Evolutionary conservation across 2,888 invertebrate genomes (phyloP).

Genomic region (Eristalis arbustorum): DNA sequence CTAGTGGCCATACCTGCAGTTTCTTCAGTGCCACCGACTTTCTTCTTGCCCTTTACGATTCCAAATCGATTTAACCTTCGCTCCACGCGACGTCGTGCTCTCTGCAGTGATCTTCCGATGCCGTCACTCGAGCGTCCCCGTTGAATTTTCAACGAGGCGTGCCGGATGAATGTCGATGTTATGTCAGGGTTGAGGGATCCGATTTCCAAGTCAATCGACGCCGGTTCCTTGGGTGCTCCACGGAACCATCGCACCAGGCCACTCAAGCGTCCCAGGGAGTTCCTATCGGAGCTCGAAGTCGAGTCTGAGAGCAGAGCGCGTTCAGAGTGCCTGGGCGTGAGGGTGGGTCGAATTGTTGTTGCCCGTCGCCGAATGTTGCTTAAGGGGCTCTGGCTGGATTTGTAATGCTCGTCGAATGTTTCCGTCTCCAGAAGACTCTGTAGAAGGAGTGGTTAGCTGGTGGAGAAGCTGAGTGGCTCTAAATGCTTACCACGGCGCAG

Average conservation of each 20-base stretch:
- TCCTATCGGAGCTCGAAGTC: conserved; percentile 80
- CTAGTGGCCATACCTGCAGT: conserved; percentile 84
- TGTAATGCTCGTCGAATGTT: conserved; percentile 86
- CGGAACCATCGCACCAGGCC: conserved; percentile 87
- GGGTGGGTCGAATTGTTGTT: conserved; percentile 81
- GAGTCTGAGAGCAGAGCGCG: conserved; percentile 84
- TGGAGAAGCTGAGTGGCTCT: not conserved
- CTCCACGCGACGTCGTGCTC: conserved; percentile 93
- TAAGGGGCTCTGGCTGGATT: conserved; percentile 89
- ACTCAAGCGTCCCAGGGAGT: conserved; percentile 83
- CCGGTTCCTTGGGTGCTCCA: conserved; percentile 82
- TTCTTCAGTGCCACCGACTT: conserved; percentile 93
- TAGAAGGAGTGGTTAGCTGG: conserved; percentile 36
- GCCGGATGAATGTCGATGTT: conserved; percentile 82
- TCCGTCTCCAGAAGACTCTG: conserved; percentile 92
- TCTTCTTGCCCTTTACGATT: conserved; percentile 91
- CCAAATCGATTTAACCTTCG: conserved; percentile 92
- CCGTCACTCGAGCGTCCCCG: conserved; percentile 79
- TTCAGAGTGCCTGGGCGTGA: conserved; percentile 93
- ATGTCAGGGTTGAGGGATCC: conserved; percentile 83
- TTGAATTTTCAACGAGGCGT: conserved; percentile 80
- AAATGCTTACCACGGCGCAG: conserved; percentile 85
- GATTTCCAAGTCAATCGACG: conserved; percentile 82
- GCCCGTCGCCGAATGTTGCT: conserved; percentile 87
- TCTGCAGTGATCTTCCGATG: conserved; percentile 86